phyloP scores from a whole-genome alignment of 2,888 invertebrate species.

The Polia nebulosa region DNA sequence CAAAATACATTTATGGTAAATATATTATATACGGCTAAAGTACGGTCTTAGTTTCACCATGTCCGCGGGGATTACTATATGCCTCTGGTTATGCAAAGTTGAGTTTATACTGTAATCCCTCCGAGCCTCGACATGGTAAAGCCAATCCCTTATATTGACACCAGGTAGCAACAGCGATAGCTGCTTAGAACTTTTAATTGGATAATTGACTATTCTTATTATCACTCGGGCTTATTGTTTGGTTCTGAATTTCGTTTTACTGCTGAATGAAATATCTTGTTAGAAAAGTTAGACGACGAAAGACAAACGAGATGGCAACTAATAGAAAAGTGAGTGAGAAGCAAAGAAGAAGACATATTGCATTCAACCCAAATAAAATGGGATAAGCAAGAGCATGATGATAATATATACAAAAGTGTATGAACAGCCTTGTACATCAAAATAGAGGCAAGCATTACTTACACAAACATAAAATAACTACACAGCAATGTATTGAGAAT shows the following conservation, averaged over 20 bases:
- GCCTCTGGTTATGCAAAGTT: slow-evolving; percentile 56
- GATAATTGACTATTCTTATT: slow-evolving; percentile 7
- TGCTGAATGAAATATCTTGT: not conserved
- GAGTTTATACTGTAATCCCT: slow-evolving; percentile 46
- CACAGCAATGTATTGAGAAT: not conserved
- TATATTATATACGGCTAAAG: slow-evolving; percentile 42
- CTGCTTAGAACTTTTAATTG: slow-evolving; percentile 29
- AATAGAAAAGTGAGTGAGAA: not conserved
- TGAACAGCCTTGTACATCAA: not conserved
- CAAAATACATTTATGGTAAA: slow-evolving; percentile 44
- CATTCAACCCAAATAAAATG: not conserved
- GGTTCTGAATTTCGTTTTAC: not conserved
- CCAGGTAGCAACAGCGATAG: slow-evolving; percentile 6
- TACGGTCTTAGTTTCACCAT: slow-evolving; percentile 52
- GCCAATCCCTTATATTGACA: slow-evolving; percentile 47
- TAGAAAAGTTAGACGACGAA: not conserved
- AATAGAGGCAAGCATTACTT: not conserved
- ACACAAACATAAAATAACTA: not conserved
- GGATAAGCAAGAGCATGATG: not conserved
- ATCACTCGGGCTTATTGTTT: not conserved
- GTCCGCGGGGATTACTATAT: slow-evolving; percentile 44
- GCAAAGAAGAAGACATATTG: not conserved
- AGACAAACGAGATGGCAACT: not conserved
- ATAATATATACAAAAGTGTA: not conserved
- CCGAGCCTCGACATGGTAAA: slow-evolving; percentile 27